Base-by-base conservation (phyloP, 2,113 vertebrate genomes). In the Scartelaos histophorus region DNA sequence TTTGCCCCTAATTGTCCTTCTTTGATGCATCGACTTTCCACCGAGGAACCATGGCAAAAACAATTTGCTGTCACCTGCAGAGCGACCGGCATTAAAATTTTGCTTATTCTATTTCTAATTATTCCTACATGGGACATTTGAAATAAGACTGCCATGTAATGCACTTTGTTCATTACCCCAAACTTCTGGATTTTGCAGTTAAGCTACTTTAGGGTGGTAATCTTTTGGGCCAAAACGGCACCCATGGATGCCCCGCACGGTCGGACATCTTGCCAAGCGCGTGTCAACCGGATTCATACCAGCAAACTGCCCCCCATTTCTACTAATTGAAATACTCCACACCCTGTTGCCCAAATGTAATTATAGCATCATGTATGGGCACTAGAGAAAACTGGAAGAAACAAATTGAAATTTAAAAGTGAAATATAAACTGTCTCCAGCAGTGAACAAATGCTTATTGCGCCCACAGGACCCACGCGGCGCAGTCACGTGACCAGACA, bases 11-110 rank as follows among this genome's bases (percentile, higher is more conserved):
- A 89, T 89, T 86, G 82, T 82, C 83, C 71, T 78, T 79, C 82
- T 71, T 85, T 90, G 70, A 85, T 85, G 82, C 60, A 79, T 74
- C 83, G 79, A 19, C 77, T 82, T 88, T 82, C 82, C 89, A 88
- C 86, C 2, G 74, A 89, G 89, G 89, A 89, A 87, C 87, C 87
- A 75, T 82, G 86, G 83, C 86, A 70, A 82, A 87, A 85, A 89
- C 82, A 88, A 89, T 90, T 85, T 88, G 62, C 80, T 88, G 87
- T 90, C 89, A 89, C 89, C 89, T 89, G 89, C 89, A 88, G 89
- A 88, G 89, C 87, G 84, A 89, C 82, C 77, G 81, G 84, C 87
- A 90, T 90, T 86, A 89, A 89, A 46, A 66, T 80, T 84, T 69
- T 82, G 87, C 85, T 87, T 88, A 89, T 87, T 89, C 82, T 87